Percentiles rank a stretch among this genome's conserved stretches.
Conservation (phyloP, 2,797 vertebrate genomes). For the Ctenosaura bakeri region DNA sequence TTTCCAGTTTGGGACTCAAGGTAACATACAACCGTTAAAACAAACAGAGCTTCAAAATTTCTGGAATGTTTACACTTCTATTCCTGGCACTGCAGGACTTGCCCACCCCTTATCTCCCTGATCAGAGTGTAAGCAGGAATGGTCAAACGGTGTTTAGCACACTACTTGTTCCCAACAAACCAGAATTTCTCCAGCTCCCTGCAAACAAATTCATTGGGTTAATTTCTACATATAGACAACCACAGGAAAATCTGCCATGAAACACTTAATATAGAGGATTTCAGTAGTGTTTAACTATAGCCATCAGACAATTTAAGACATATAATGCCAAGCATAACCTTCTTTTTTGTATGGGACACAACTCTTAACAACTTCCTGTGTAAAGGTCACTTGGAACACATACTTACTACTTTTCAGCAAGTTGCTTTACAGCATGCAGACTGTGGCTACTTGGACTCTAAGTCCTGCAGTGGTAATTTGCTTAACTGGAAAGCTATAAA, state of each 20-base stretch:
- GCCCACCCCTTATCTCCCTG: no score
- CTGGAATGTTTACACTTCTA: no score
- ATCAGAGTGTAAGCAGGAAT: no score
- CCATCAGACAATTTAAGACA: background rate
- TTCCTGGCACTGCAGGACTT: no score
- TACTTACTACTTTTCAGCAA: background rate
- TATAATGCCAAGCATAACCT: background rate
- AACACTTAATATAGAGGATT: background rate
- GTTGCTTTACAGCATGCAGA: background rate
- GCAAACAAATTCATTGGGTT: no score
- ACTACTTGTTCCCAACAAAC: no score
- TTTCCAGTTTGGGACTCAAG: no score
- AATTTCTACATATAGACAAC: background rate
- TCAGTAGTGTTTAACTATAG: background rate
- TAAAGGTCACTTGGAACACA: background rate
- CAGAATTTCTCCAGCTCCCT: no score
- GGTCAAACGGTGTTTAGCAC: no score
- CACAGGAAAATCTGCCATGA: background rate
- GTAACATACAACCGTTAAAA: no score
- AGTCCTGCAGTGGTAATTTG: background rate
- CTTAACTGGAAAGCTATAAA: constrained; percentile 9
- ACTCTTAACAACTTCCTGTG: background rate
- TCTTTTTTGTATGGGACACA: background rate
- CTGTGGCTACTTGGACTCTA: background rate
- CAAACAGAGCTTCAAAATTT: no score